Evolutionary conservation across 2,888 invertebrate species (phyloP).

Genomic region (Thereva unica): DNA sequence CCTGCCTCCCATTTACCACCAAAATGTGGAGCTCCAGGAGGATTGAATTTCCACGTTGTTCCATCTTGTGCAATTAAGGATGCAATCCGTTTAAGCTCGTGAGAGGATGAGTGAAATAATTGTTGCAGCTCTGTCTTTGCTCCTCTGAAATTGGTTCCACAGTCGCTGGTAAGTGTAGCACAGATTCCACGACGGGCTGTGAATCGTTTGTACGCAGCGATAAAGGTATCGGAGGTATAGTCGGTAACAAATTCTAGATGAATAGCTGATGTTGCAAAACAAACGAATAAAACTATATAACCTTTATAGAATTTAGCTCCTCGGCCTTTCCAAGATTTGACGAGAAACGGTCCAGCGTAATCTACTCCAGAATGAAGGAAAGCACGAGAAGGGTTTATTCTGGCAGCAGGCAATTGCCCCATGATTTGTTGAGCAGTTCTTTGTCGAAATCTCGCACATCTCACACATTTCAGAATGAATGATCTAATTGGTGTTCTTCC

Average conservation of each 20-base stretch:
- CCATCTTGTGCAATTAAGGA: neutral
- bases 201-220: constrained; percentile 43
- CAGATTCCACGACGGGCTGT: neutral
- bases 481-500: no score
- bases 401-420: constrained; percentile 19
- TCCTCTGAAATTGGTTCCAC: constrained; percentile 18
- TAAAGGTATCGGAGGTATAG: constrained; percentile 41
- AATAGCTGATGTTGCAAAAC: constrained; percentile 15
- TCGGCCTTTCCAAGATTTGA: constrained; percentile 26
- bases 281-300: constrained; percentile 18
- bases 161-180: neutral
- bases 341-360: constrained; percentile 29
- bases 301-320: constrained; percentile 1
- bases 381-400: constrained; percentile 14
- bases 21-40: constrained; percentile 11
- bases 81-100: neutral
- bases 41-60: constrained; percentile 44
- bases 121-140: constrained; percentile 13
- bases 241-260: constrained; percentile 16
- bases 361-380: constrained; percentile 37
- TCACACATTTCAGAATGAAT: no score
- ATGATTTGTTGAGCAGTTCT: constrained; percentile 40
- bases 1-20: constrained; percentile 26
- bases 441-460: constrained; percentile 31
- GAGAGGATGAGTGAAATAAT: neutral